Base-by-base conservation (phyloP, 1,140 invertebrate genomes). In the Palaemon carinicauda region DNA sequence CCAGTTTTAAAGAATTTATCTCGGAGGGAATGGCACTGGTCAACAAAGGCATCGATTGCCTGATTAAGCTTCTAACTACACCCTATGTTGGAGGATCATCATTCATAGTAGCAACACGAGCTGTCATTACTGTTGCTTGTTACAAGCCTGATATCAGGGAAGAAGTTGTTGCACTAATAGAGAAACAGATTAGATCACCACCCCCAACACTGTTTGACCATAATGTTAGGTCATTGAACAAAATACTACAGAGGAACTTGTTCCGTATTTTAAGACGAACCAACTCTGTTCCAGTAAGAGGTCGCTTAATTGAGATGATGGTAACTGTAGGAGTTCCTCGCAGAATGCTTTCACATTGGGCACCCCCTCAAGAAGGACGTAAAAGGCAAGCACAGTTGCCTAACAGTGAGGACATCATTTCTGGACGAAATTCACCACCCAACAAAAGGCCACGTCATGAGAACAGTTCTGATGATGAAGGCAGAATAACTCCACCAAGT, bases 151-250 rank as follows among this genome's bases (percentile, higher is more conserved):
- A 89, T 80, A 19, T 89, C n/a, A 80, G 88, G 60, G 52, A 51
- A 14, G 41, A 75, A 31, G 86, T 89, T 33, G 87, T 84, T 1
- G 27, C 79, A 29, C 84, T 89, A 1, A 82, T 83, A 15, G 80
- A 89, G 50, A 50, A 78, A 14, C 88, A 87, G 60, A 87, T 89
- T 27, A 51, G 51, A 4, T 71, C 88, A n/a, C 88, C 88, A 21
- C 88, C 88, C 15, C 88, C 88, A 19, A 89, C 84, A 14, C 74
- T 89, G 17, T 89, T 89, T 41, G 88, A 82, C 80, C 88, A 89
- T 74, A 89, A 89, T 65, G 86, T 89, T 19, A 79, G 88, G 24
- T 87, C 88, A 3, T 80, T 89, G 27, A 80, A 89, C 74, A 89
- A 89, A 77, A 89, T 77, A 29, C 53, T 89, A n/a, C 88, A 89